phyloP scores from a whole-genome alignment of 2,113 vertebrate species.

The Sander vitreus region DNA sequence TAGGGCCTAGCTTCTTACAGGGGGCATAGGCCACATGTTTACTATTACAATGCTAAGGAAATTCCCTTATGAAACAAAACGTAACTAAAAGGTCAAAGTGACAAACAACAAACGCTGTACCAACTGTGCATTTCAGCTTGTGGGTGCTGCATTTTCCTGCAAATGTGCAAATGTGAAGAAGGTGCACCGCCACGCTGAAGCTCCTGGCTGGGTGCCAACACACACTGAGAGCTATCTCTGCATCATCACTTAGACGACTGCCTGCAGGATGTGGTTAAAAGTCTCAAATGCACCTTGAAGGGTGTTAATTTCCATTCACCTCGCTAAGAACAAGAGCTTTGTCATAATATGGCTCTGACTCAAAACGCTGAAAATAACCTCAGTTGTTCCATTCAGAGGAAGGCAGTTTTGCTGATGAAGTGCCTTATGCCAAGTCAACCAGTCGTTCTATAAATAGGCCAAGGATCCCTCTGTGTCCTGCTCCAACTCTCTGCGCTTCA shows the following conservation, averaged over 20 bases:
- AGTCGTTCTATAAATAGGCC: conserved; percentile 51
- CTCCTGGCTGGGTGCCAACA: not conserved
- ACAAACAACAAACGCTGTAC: not conserved
- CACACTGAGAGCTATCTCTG: conserved; percentile 5
- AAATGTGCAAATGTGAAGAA: conserved; percentile 18
- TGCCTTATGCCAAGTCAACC: conserved; percentile 1
- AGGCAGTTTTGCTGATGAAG: conserved; percentile 43
- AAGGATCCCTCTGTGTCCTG: conserved; percentile 10
- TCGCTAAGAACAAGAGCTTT: conserved; percentile 20
- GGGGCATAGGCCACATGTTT: not conserved
- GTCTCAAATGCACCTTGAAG: conserved; percentile 17
- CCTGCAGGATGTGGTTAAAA: conserved; percentile 69
- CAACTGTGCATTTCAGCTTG: not conserved
- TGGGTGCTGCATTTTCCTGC: conserved; percentile 24
- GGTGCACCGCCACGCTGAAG: conserved; percentile 11
- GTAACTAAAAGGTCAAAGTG: not conserved
- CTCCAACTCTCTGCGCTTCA: conserved; percentile 10
- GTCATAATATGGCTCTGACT: conserved; percentile 19
- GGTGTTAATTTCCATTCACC: conserved; percentile 65
- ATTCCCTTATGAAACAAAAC: not conserved
- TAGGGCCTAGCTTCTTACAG: not conserved
- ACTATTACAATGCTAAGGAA: not conserved
- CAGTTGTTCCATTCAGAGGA: conserved; percentile 22
- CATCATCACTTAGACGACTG: not conserved
- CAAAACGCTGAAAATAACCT: conserved; percentile 20